A percentile compares a stretch with the other conserved stretches of the same genome.
phyloP scores from a whole-genome alignment of 1,140 invertebrate genomes.

The Drosophila lacteicornis region DNA sequence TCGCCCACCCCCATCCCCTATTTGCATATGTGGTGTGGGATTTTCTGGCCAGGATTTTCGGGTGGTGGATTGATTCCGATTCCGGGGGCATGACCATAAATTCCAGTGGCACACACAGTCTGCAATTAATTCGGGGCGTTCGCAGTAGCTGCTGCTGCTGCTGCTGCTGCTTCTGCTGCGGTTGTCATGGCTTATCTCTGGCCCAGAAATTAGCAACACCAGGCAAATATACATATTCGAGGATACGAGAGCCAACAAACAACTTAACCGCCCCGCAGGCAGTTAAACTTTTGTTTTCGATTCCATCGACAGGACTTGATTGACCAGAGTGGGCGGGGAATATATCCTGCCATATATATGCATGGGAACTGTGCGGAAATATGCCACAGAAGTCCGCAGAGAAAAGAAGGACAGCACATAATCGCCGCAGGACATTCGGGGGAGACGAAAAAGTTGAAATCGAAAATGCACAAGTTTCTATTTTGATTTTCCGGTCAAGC shows the following conservation, averaged over 20 bases:
- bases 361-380: not conserved
- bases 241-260: not conserved
- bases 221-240: conserved; percentile 1
- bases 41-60: conserved; percentile 10
- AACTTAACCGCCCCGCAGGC: conserved; percentile 26
- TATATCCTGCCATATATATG: not conserved
- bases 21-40: conserved; percentile 45
- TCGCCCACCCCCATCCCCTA: conserved; percentile 5
- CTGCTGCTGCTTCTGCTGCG: conserved; percentile 26
- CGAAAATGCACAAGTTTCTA: conserved; percentile 42
- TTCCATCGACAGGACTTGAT: conserved; percentile 37
- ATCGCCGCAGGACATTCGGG: conserved; percentile 16
- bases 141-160: conserved; percentile 31
- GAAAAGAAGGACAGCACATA: conserved; percentile 5
- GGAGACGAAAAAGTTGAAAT: conserved; percentile 33
- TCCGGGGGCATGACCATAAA: conserved; percentile 59
- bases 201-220: conserved; percentile 47
- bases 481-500: conserved; percentile 22
- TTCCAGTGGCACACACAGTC: conserved; percentile 58
- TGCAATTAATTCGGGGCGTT: conserved; percentile 69
- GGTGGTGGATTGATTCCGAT: conserved; percentile 31
- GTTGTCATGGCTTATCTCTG: conserved; percentile 54
- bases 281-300: conserved; percentile 35
- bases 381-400: not conserved
- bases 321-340: conserved; percentile 22